Conservation (phyloP, 35 echinoderm and acorn worm genomes). For the Heliocidaris erythrogramma region DNA sequence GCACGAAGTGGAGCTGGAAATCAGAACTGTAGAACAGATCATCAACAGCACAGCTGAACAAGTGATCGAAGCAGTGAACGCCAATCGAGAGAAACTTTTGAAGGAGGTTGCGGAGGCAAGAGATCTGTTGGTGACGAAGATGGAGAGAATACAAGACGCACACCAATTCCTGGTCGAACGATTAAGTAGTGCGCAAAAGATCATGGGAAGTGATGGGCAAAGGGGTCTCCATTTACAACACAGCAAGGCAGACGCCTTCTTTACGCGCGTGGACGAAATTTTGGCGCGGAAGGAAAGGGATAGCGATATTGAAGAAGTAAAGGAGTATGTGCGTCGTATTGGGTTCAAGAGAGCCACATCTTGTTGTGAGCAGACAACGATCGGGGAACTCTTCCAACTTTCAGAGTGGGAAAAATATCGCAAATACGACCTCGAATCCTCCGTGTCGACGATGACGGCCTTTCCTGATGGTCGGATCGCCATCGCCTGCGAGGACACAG, state of each 20-base stretch:
- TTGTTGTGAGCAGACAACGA: not conserved
- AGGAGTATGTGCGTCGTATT: conserved; percentile 32
- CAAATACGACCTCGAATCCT: conserved; percentile 3
- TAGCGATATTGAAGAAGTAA: not conserved
- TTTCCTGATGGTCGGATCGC: conserved; percentile 32
- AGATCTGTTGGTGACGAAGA: not conserved
- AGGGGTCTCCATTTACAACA: not conserved
- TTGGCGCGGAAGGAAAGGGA: not conserved
- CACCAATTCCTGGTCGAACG: not conserved
- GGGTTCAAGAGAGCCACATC: not conserved
- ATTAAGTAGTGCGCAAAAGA: not conserved
- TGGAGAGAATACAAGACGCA: conserved; percentile 18
- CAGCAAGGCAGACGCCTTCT: not conserved
- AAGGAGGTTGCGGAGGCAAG: not conserved
- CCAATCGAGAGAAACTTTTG: not conserved
- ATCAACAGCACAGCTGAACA: conserved; percentile 26
- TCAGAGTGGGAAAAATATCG: conserved; percentile 19
- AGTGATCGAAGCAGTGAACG: conserved; percentile 28
- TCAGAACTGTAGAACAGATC: conserved; percentile 15
- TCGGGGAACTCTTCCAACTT: conserved; percentile 43
- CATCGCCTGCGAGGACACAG: conserved; percentile 16
- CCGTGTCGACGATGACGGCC: conserved; percentile 21
- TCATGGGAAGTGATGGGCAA: not conserved
- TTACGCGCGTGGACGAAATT: not conserved
- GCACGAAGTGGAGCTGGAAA: not conserved